Base-by-base conservation (phyloP, 2,888 invertebrate species). In the Pteria penguin region DNA sequence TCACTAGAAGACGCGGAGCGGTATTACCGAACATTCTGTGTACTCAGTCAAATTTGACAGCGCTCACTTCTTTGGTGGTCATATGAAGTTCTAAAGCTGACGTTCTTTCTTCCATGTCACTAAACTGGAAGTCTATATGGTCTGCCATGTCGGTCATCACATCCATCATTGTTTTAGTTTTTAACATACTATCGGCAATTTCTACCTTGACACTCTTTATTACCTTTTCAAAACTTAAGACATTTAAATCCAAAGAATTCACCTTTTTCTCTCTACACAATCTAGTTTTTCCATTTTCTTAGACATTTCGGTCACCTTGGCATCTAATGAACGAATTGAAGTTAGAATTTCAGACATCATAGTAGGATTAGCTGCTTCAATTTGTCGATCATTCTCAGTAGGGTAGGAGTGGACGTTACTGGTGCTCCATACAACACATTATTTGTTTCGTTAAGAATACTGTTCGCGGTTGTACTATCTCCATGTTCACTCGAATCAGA, bases 121-220 rank as follows among this genome's bases (percentile, higher is more conserved):
- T 55, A 18, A 55, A 22, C 18, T 8, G 55, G 24, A 18, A 55
- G 22, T 55, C 55, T 22, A 55, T 55, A 18, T 55, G n/a, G 4
- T 8, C 4, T 18, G 45, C 45, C 18, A n/a, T 45, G 45, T 45
- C 45, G 8, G 24, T 55, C 4, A 55, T 55, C 4, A 24, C 55
- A 55, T 55, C 55, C n/a, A 55, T 18, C 55, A 55, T 55, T 55
- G n/a, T n/a, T 18, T 55, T 55, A 55, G 55, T 55, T 55, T 55
- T 55, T 24, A 55, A 4, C 3, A 24, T 18, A 55, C 55, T 8
- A 22, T 55, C 55, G 24, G 55, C 55, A 18, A 55, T 55, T 45
- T 45, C 45, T 45, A 45, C 45, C 24, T 55, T 55, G 24, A 55
- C 55, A 18, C 55, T 8, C 24, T 55, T 55, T 3, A 55, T n/a